These are phyloP conservation scores for Pogonognathellus flavescens DNA, from an alignment of 1,140 invertebrate species.

Conservation along the genomic window DNA sequence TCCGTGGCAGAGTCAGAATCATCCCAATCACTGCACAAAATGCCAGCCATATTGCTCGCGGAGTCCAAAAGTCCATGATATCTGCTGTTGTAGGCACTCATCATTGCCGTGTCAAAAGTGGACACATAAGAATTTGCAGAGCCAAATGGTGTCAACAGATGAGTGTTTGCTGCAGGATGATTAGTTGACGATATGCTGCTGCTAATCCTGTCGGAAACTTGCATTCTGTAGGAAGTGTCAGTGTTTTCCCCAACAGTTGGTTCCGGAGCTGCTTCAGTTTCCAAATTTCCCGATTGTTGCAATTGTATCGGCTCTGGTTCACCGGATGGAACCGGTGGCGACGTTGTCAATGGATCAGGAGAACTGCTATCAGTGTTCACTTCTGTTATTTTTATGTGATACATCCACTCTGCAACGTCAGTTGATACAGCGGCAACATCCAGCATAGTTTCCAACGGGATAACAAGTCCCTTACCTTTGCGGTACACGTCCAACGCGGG, in stretches of 20 bases:
- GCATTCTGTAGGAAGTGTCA: neutral
- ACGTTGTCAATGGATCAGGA: no score
- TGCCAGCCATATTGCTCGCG: neutral
- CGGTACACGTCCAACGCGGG: conserved; percentile 17
- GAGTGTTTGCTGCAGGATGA: no score
- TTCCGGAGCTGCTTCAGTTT: neutral
- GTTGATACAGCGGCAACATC: conserved; percentile 35
- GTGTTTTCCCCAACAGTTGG: neutral
- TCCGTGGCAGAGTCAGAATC: conserved; percentile 13
- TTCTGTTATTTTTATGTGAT: conserved; percentile 55
- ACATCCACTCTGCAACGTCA: conserved; percentile 53
- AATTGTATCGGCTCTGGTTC: neutral
- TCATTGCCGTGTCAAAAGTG: neutral
- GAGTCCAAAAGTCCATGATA: neutral
- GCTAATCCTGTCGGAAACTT: neutral
- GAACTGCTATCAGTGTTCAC: neutral
- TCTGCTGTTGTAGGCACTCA: neutral
- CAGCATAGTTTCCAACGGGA: conserved; percentile 53
- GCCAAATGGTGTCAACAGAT: no score
- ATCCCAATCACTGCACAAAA: conserved; percentile 28
- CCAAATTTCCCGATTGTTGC: neutral
- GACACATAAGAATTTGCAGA: no score
- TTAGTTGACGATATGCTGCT: no score
- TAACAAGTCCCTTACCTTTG: conserved; percentile 46
- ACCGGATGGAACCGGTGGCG: neutral